Evolutionary conservation across 2,888 invertebrate genomes (phyloP), one percentile per base, ranked within the genome.

Genomic region (Drosophila macrospina): DNA sequence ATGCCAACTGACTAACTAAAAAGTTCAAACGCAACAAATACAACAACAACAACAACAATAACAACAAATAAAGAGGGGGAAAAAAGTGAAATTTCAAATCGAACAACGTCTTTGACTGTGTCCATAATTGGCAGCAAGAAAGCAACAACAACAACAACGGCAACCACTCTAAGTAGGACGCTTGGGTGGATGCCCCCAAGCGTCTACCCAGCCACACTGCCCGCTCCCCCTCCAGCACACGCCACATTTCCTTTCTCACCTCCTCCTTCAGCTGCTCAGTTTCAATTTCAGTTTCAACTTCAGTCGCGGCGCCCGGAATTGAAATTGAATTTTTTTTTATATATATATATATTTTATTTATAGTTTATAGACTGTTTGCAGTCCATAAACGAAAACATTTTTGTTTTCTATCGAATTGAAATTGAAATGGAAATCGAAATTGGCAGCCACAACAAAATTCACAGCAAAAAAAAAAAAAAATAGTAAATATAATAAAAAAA

Each of bases 341-440:
- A 42, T 56, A 62, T 56, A 37, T 37, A 28, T 37, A 13, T 24
- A 42, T 69, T 44, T 20, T 20, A 20, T 20, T 20, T 20, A 20
- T 20, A 20, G 20, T 60, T 63, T 59, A 52, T 67, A 61, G 37
- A 45, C 37, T 16, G 10, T 20, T 47, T 57, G 48, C 56, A 51
- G 15, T 44, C 60, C 64, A 74, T 74, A 74, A 73, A 64, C 13
- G 59, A 48, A 68, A 52, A 1, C 51, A 24, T 67, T 67, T 10
- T 56, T 55, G 57, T 64, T 47, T 57, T 56, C 65, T 52, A 75
- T 72, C 63, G 52, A 66, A 76, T 74, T 65, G 80, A 80, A 82
- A 78, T 82, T 78, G 56, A 86, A 80, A 82, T 75, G 69, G 72
- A 75, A 78, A 64, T 78, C 62, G n/a, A n/a, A n/a, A n/a, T n/a